Conservation (phyloP, 2,113 vertebrate species). For the Fregetta grallaria region DNA sequence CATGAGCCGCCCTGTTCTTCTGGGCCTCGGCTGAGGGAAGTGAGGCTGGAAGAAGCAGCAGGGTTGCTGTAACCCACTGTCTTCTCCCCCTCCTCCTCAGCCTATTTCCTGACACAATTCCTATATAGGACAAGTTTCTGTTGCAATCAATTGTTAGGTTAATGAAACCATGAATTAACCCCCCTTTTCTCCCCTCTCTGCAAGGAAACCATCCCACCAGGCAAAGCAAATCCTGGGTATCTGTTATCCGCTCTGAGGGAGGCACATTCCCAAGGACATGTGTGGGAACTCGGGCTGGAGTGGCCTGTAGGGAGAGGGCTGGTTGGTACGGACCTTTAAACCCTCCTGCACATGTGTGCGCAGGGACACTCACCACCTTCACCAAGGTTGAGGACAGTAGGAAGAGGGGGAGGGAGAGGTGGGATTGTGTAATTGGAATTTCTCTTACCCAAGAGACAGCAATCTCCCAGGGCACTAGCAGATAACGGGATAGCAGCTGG, state of each 20-base stretch:
- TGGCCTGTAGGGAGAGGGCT: not conserved
- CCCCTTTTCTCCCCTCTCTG: not conserved
- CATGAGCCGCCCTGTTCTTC: not conserved
- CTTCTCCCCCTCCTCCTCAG: not conserved
- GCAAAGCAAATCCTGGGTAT: not conserved
- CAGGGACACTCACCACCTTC: not conserved
- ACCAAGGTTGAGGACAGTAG: not conserved
- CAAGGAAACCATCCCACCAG: not conserved
- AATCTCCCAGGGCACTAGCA: not conserved
- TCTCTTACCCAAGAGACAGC: not conserved
- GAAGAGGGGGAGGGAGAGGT: not conserved
- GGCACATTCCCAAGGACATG: not conserved
- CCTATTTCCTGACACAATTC: slow-evolving; percentile 36
- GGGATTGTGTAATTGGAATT: not conserved
- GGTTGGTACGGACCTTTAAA: not conserved
- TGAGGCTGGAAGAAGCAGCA: not conserved
- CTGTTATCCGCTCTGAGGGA: not conserved
- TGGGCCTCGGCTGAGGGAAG: not conserved
- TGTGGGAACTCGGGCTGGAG: not conserved
- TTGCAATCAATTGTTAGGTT: slow-evolving; percentile 27
- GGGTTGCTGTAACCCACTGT: not conserved
- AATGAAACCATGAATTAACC: slow-evolving; percentile 34
- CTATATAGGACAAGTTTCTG: slow-evolving; percentile 18
- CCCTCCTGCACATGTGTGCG: accelerated
- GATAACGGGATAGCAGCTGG: not conserved